These are phyloP conservation scores for Thumatha senex DNA, from an alignment of 2,888 invertebrate species.

Conservation along the genomic window DNA sequence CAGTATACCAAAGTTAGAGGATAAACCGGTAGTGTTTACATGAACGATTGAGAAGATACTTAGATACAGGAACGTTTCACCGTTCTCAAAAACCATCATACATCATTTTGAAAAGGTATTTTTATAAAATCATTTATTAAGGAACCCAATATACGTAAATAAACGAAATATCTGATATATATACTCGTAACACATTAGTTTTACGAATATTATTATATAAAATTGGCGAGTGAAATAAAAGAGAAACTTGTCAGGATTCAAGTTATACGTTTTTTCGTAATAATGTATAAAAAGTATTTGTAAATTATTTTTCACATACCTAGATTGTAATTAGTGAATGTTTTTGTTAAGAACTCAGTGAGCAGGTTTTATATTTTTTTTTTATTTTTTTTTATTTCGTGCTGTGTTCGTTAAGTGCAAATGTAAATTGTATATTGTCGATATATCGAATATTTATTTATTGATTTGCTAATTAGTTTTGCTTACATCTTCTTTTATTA, in stretches of 20 bases:
- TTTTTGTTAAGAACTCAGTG: slow-evolving; percentile 70
- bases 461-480: slow-evolving; percentile 77
- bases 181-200: slow-evolving; percentile 75
- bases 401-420: slow-evolving; percentile 81
- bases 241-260: slow-evolving; percentile 72
- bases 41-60: slow-evolving; percentile 32
- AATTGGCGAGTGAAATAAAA: slow-evolving; percentile 56
- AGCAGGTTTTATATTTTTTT: slow-evolving; percentile 69
- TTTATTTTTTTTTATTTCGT: slow-evolving; percentile 61
- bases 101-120: slow-evolving; percentile 72
- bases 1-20: slow-evolving; percentile 83
- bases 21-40: slow-evolving; percentile 68
- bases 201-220: slow-evolving; percentile 64
- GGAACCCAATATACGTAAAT: slow-evolving; percentile 80
- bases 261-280: slow-evolving; percentile 77
- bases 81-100: slow-evolving; percentile 43
- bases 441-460: slow-evolving; percentile 81
- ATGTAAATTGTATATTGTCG: slow-evolving; percentile 82
- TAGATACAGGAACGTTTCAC: slow-evolving; percentile 43
- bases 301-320: slow-evolving; percentile 77
- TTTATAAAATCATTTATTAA: slow-evolving; percentile 82
- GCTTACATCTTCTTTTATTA: slow-evolving; percentile 56
- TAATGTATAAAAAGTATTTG: slow-evolving; percentile 72
- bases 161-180: slow-evolving; percentile 63
- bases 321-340: slow-evolving; percentile 75